phyloP scores from a whole-genome alignment of 2,113 vertebrate species.

The Dolichotis patagonum region DNA sequence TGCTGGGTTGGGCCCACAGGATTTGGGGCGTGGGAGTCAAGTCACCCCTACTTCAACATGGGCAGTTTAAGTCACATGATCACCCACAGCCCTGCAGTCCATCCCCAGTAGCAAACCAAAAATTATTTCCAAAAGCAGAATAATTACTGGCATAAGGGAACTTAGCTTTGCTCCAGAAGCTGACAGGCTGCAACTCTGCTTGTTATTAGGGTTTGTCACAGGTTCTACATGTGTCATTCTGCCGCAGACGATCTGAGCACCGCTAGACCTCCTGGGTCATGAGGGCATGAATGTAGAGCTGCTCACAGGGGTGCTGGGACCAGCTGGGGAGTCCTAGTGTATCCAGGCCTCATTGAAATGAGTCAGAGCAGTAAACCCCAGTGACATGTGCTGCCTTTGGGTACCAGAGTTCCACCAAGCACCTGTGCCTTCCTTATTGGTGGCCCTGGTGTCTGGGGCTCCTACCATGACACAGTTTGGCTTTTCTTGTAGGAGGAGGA shows the following conservation, averaged over 20 bases:
- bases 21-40: background rate
- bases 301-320: background rate
- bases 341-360: background rate
- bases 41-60: background rate
- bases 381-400: background rate
- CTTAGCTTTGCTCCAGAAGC: conserved; percentile 37
- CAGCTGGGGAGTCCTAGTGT: background rate
- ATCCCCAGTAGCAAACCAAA: background rate
- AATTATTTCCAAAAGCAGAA: conserved; percentile 39
- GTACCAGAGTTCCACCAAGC: background rate
- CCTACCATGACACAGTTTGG: background rate
- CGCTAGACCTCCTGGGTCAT: background rate
- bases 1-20: background rate
- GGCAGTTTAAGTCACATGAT: background rate
- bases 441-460: background rate
- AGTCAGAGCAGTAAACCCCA: background rate
- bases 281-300: background rate
- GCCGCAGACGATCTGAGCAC: background rate
- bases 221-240: background rate
- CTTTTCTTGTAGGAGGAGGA: background rate
- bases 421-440: background rate
- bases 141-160: background rate
- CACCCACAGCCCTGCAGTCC: background rate
- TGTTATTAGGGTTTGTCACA: background rate
- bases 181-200: conserved; percentile 10